Percentiles rank a stretch among this genome's conserved stretches.
phyloP scores from a whole-genome alignment of 2,113 vertebrate genomes.

The Vanacampus margaritifer region DNA sequence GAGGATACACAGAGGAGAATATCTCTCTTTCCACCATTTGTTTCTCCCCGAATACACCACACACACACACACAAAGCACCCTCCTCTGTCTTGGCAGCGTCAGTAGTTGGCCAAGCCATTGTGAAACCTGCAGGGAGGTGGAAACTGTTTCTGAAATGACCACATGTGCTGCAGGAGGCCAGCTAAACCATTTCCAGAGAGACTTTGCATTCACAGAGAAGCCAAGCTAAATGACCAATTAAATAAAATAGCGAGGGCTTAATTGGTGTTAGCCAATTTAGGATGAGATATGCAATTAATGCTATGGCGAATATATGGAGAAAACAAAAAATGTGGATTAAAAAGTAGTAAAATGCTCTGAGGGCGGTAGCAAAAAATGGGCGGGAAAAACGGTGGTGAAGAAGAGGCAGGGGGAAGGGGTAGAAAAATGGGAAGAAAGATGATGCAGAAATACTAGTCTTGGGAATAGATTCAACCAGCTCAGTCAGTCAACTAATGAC shows the following conservation, averaged over 20 bases:
- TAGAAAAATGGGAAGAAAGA: slow-evolving; percentile 12
- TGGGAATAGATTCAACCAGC: slow-evolving; percentile 67
- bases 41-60: slow-evolving; percentile 13
- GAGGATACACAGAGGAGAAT: slow-evolving; percentile 37
- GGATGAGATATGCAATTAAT: slow-evolving; percentile 43
- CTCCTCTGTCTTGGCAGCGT: slow-evolving; percentile 35
- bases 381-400: slow-evolving; percentile 23
- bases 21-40: slow-evolving; percentile 41
- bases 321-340: neutral
- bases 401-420: slow-evolving; percentile 10
- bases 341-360: slow-evolving; percentile 8
- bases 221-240: slow-evolving; percentile 57
- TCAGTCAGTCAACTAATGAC: slow-evolving; percentile 66
- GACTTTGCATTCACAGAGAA: slow-evolving; percentile 33
- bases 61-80: slow-evolving; percentile 3
- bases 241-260: slow-evolving; percentile 51
- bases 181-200: slow-evolving; percentile 44
- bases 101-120: slow-evolving; percentile 39
- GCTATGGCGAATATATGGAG: slow-evolving; percentile 34
- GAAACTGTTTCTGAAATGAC: slow-evolving; percentile 45
- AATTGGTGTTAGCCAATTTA: slow-evolving; percentile 55
- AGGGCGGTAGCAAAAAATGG: slow-evolving; percentile 10
- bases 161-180: slow-evolving; percentile 41
- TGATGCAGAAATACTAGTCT: slow-evolving; percentile 57
- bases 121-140: slow-evolving; percentile 44